These are phyloP conservation scores for Lagenorhynchus albirostris DNA, from an alignment of 2,113 vertebrate genomes.

Conservation along the genomic window DNA sequence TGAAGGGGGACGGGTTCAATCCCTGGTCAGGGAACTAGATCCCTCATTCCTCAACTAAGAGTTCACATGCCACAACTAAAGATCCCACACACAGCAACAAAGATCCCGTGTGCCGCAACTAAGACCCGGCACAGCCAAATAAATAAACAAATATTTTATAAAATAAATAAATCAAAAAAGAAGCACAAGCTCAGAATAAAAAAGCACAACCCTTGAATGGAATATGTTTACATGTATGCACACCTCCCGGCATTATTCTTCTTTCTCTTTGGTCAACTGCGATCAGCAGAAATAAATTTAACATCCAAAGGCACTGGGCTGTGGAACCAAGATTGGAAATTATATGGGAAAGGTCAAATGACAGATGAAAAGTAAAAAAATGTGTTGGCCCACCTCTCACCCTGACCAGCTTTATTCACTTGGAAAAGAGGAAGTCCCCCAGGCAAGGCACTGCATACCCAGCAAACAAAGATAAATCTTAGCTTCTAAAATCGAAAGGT, in stretches of 20 bases:
- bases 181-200: not conserved
- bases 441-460: not conserved
- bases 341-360: not conserved
- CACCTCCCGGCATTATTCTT: not conserved
- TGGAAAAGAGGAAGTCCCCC: not conserved
- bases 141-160: no score
- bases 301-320: not conserved
- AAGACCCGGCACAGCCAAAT: no score
- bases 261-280: conserved; percentile 30
- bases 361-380: not conserved
- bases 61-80: no score
- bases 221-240: not conserved
- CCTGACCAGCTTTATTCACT: not conserved
- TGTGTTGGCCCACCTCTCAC: not conserved
- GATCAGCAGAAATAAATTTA: conserved; percentile 37
- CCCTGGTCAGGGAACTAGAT: no score
- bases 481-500: not conserved
- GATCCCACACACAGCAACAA: no score
- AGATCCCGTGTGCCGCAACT: no score
- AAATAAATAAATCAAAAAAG: not conserved
- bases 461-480: not conserved
- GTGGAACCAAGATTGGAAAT: not conserved
- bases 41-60: no score
- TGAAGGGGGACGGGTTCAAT: no score
- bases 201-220: not conserved